These are phyloP conservation scores for Zeus faber DNA, from an alignment of 2,113 vertebrate species.

Conservation along the genomic window DNA sequence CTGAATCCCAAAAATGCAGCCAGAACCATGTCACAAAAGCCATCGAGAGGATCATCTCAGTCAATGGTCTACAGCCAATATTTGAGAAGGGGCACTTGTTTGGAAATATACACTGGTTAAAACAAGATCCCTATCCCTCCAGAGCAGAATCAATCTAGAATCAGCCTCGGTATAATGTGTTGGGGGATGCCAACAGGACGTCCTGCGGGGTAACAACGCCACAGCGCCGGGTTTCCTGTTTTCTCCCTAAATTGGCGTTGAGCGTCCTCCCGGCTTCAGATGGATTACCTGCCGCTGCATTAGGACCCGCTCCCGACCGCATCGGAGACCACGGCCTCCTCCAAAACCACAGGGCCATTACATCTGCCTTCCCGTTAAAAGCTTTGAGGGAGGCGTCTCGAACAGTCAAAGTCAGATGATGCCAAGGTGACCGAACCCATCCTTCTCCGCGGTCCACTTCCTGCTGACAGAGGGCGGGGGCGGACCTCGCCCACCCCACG, in stretches of 20 bases:
- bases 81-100: too few species aligned
- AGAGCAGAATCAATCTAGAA: constrained; percentile 43
- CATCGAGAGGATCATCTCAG: too few species aligned
- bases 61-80: too few species aligned
- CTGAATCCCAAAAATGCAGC: too few species aligned
- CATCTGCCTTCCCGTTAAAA: constrained; percentile 71
- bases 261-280: constrained; percentile 61
- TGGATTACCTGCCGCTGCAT: constrained; percentile 75
- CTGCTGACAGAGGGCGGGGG: constrained; percentile 22
- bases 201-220: constrained; percentile 42
- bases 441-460: constrained; percentile 23
- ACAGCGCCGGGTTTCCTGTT: constrained; percentile 56
- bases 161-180: constrained; percentile 48
- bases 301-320: constrained; percentile 71
- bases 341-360: constrained; percentile 70
- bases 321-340: constrained; percentile 69
- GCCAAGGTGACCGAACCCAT: constrained; percentile 64
- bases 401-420: constrained; percentile 57
- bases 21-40: too few species aligned
- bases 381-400: constrained; percentile 62
- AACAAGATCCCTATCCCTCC: constrained; percentile 40
- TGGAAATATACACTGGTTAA: constrained; percentile 10
- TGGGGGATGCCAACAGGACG: constrained; percentile 44
- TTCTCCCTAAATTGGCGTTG: constrained; percentile 67
- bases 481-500: neutral